These are phyloP conservation scores for Noctua pronuba DNA, from an alignment of 2,888 invertebrate genomes.

Conservation along the genomic window DNA sequence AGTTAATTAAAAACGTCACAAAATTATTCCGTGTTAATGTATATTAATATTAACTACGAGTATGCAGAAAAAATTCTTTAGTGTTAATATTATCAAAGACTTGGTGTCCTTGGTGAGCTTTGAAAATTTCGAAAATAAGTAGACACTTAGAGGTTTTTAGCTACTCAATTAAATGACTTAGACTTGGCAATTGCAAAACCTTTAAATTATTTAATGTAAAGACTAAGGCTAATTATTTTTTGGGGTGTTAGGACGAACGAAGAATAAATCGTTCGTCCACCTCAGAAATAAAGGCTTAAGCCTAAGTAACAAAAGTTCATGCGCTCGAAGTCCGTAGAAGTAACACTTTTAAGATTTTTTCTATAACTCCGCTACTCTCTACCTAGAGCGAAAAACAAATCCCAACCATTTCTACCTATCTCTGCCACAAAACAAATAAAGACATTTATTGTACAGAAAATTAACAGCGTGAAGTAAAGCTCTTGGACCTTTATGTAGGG, in stretches of 20 bases:
- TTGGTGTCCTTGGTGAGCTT: too few species aligned
- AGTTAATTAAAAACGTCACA: slow-evolving; percentile 19
- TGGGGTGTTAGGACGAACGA: not conserved
- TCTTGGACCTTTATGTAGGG: slow-evolving; percentile 84
- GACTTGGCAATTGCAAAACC: not conserved
- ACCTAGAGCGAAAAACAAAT: slow-evolving; percentile 9
- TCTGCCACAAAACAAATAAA: not conserved
- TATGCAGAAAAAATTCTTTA: slow-evolving; percentile 6
- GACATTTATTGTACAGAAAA: slow-evolving; percentile 36
- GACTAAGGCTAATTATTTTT: not conserved
- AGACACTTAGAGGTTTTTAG: not conserved
- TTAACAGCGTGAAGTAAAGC: slow-evolving; percentile 62
- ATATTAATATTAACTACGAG: not conserved
- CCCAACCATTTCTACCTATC: not conserved
- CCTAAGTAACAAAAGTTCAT: not conserved
- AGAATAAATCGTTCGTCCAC: not conserved
- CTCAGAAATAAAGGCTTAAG: not conserved
- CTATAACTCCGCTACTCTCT: not conserved
- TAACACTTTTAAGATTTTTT: not conserved
- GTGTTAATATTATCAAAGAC: not conserved
- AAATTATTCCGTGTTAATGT: not conserved
- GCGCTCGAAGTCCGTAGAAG: not conserved
- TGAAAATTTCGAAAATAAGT: not conserved
- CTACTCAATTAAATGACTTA: slow-evolving; percentile 1
- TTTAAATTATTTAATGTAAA: not conserved